Conservation (phyloP, 2,113 vertebrate species). For the Thalassarche chlororhynchos region DNA sequence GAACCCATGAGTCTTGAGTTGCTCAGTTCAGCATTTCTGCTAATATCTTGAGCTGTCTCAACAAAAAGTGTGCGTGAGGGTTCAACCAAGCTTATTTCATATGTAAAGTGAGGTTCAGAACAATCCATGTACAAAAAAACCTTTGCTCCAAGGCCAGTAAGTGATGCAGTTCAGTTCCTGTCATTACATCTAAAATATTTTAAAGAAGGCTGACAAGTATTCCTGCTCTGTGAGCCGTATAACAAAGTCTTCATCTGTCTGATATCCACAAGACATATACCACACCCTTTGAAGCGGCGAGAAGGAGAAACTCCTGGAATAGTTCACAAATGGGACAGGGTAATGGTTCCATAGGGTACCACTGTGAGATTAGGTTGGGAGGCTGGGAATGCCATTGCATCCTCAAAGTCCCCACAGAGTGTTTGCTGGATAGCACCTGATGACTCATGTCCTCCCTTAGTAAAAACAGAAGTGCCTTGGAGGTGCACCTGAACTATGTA, state of each 20-base stretch:
- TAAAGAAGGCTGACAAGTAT: background rate
- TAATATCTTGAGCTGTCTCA: background rate
- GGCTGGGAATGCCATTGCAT: background rate
- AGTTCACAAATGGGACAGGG: background rate
- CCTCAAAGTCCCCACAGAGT: background rate
- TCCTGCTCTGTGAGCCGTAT: background rate
- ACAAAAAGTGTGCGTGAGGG: background rate
- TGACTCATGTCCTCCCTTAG: background rate
- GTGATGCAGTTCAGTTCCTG: background rate
- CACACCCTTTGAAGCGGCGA: background rate
- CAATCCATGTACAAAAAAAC: background rate
- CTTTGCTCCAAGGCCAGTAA: background rate
- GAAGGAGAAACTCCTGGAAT: background rate
- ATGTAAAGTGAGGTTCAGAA: background rate
- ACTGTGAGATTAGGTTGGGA: background rate
- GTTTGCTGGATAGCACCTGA: background rate
- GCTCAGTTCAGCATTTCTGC: background rate
- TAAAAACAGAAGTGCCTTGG: background rate
- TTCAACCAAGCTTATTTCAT: background rate
- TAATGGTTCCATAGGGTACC: background rate
- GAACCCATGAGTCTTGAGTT: background rate
- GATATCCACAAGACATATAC: background rate
- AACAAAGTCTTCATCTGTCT: background rate
- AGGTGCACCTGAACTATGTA: background rate
- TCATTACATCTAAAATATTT: background rate